A percentile compares a stretch with the other conserved stretches of the same genome.
Conservation (phyloP, 1,140 invertebrate genomes). For the Drosophila repletoides region DNA sequence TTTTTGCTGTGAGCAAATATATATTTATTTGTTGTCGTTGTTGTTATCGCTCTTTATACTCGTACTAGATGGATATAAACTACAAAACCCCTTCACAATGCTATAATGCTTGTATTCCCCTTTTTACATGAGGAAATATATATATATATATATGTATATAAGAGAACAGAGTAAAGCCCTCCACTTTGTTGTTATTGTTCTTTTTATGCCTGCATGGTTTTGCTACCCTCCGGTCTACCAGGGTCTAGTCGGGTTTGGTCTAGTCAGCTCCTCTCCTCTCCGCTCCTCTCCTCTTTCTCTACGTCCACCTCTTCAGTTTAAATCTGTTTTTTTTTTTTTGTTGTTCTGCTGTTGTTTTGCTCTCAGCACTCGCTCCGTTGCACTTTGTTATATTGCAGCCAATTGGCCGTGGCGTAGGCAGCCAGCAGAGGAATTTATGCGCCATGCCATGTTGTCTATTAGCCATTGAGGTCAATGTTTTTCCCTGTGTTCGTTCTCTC, state of each 20-base stretch:
- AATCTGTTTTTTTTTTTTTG: constrained; percentile 27
- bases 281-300: neutral
- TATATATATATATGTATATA: constrained; percentile 3
- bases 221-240: constrained; percentile 7
- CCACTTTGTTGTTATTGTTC: constrained; percentile 24
- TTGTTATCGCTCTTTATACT: neutral
- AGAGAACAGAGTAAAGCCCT: neutral
- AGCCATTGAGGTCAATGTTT: constrained; percentile 73
- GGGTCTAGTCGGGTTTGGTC: neutral
- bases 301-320: constrained; percentile 18
- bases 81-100: constrained; percentile 27
- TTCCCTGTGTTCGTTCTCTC: constrained; percentile 6
- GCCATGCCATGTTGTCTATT: constrained; percentile 71
- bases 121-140: constrained; percentile 2
- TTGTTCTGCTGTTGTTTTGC: constrained; percentile 31
- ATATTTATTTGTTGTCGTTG: neutral
- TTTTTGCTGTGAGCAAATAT: no score
- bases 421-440: constrained; percentile 58
- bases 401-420: constrained; percentile 73
- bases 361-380: constrained; percentile 58
- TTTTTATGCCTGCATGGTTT: constrained; percentile 39
- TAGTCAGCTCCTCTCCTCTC: neutral
- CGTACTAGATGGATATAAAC: constrained; percentile 1
- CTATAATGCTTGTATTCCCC: constrained; percentile 4
- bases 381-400: constrained; percentile 81